Evolutionary conservation across 2,888 invertebrate species (phyloP).

Genomic region (Lysandra bellargus): DNA sequence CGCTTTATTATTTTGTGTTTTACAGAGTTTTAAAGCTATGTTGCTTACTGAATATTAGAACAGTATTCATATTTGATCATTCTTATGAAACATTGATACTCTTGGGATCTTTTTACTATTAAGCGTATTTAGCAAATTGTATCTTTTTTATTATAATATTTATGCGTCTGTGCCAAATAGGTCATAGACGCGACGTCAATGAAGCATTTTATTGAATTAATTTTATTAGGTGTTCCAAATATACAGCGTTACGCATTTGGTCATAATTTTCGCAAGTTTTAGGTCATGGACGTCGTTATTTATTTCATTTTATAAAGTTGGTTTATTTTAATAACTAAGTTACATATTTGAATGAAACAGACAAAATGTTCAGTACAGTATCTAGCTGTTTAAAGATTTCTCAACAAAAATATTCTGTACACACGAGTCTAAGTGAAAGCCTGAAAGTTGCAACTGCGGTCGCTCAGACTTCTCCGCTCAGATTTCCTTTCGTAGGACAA

Average conservation of each 20-base stretch:
- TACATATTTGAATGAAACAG: background rate
- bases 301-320: background rate
- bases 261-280: constrained; percentile 14
- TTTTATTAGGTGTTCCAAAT: constrained; percentile 31
- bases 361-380: background rate
- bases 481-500: too few relatives aligned
- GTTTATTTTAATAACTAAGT: background rate
- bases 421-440: background rate
- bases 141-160: background rate
- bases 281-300: constrained; percentile 14
- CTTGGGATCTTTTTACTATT: background rate
- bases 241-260: constrained; percentile 30
- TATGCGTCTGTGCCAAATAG: constrained; percentile 35
- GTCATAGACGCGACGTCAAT: constrained; percentile 36
- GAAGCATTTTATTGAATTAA: constrained; percentile 17
- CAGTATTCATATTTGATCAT: background rate
- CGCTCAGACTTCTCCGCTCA: background rate
- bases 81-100: too few relatives aligned
- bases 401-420: too few relatives aligned
- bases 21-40: background rate
- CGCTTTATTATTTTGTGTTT: constrained; percentile 13
- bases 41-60: background rate
- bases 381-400: background rate
- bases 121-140: background rate
- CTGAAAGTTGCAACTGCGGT: too few relatives aligned